A percentile compares a stretch with the other conserved stretches of the same genome.
These are phyloP conservation scores for Hypolimnas misippus DNA, from an alignment of 2,888 invertebrate genomes.

Conservation along the genomic window DNA sequence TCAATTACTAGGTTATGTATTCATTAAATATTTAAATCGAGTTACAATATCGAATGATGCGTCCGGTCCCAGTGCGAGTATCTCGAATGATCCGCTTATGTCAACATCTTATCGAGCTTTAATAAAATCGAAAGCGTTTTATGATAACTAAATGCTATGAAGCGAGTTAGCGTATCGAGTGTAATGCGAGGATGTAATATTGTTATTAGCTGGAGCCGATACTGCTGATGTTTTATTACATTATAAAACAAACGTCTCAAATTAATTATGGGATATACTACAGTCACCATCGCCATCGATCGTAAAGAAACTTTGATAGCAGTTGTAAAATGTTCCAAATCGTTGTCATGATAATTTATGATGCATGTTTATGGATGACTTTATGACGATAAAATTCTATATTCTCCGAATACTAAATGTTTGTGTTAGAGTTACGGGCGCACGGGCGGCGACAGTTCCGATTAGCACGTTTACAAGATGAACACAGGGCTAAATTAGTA, in stretches of 20 bases:
- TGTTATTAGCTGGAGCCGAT: slow-evolving; percentile 62
- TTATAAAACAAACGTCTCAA: slow-evolving; percentile 82
- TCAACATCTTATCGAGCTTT: slow-evolving; percentile 34
- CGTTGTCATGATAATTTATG: slow-evolving; percentile 82
- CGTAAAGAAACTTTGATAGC: slow-evolving; percentile 81
- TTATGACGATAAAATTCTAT: slow-evolving; percentile 64
- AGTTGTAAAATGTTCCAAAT: slow-evolving; percentile 82
- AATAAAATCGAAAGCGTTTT: slow-evolving; percentile 63
- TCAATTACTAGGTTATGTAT: slow-evolving; percentile 49
- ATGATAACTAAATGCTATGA: slow-evolving; percentile 66
- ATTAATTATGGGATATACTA: slow-evolving; percentile 79
- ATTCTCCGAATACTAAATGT: slow-evolving; percentile 34
- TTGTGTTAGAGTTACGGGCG: slow-evolving; percentile 6
- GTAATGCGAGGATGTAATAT: slow-evolving; percentile 63
- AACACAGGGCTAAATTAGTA: slow-evolving; percentile 62
- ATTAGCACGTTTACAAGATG: slow-evolving; percentile 45
- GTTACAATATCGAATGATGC: slow-evolving; percentile 14
- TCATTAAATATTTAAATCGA: slow-evolving; percentile 32
- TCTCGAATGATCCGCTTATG: slow-evolving; percentile 18
- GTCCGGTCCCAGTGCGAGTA: slow-evolving; percentile 19
- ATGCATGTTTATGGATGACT: slow-evolving; percentile 80
- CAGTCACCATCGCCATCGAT: slow-evolving; percentile 76
- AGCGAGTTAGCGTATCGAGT: slow-evolving; percentile 56
- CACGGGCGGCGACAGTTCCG: slow-evolving; percentile 29
- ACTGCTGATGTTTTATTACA: slow-evolving; percentile 77